These are phyloP conservation scores for Emydocephalus ijimae DNA, from an alignment of 2,113 vertebrate species.

Conservation along the genomic window DNA sequence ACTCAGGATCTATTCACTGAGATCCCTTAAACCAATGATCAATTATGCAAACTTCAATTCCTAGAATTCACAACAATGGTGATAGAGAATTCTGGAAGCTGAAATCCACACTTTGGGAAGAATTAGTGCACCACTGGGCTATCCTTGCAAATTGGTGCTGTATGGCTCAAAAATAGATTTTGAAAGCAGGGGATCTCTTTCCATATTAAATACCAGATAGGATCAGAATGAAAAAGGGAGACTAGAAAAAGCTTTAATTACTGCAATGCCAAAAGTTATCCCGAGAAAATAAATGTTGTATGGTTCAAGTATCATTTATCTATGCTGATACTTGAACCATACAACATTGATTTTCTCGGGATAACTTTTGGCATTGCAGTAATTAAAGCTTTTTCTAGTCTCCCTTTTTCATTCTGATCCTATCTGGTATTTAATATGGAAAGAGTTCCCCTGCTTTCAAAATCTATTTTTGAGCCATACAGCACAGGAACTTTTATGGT, in stretches of 20 bases:
- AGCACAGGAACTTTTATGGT: neutral
- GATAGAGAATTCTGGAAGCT: neutral
- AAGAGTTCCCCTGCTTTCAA: neutral
- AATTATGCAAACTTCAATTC: neutral
- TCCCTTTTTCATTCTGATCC: neutral
- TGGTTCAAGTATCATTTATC: too few species aligned
- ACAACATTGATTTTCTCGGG: neutral
- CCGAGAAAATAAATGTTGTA: too few species aligned
- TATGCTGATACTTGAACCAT: neutral
- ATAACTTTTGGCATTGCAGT: neutral
- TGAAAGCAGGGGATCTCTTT: neutral
- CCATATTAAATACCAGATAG: neutral
- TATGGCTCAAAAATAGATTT: neutral
- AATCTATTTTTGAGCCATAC: neutral
- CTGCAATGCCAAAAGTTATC: too few species aligned
- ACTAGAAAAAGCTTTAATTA: too few species aligned
- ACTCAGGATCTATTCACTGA: neutral
- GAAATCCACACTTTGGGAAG: neutral
- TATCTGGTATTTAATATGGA: neutral
- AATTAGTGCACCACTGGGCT: neutral
- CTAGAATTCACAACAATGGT: neutral
- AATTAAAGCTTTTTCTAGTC: neutral
- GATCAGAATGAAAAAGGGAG: too few species aligned
- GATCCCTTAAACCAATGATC: neutral
- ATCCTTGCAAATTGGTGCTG: neutral